phyloP scores from a whole-genome alignment of 2,113 vertebrate genomes.

The Caretta caretta region DNA sequence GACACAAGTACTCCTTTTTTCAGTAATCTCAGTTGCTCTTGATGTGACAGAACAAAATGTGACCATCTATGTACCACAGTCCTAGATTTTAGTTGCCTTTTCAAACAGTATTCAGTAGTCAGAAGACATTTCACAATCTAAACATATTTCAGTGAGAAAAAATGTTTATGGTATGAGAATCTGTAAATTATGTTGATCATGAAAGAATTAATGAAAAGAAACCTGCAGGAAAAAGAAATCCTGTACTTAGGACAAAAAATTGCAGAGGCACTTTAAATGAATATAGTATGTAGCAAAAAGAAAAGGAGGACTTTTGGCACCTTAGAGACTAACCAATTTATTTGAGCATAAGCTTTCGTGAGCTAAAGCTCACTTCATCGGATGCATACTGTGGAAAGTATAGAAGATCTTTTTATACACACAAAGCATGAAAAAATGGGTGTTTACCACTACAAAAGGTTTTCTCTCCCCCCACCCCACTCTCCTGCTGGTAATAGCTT shows the following conservation, averaged over 20 bases:
- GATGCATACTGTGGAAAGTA: too few relatives aligned
- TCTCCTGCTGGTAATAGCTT: too few relatives aligned
- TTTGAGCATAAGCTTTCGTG: too few relatives aligned
- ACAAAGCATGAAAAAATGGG: too few relatives aligned
- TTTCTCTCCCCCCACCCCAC: too few relatives aligned
- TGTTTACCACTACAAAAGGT: too few relatives aligned
- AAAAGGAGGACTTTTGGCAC: too few relatives aligned
- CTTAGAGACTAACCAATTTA: too few relatives aligned
- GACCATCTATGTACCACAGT: not conserved
- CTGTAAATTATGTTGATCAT: conserved; percentile 2
- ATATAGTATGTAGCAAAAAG: not conserved
- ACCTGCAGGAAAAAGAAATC: not conserved
- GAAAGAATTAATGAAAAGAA: not conserved
- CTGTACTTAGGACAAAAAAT: conserved; percentile 15
- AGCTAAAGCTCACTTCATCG: too few relatives aligned
- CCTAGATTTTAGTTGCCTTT: not conserved
- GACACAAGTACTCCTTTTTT: too few relatives aligned
- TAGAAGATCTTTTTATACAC: too few relatives aligned
- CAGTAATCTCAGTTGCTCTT: not conserved
- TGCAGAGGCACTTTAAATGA: not conserved
- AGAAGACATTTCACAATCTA: not conserved
- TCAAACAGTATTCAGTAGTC: not conserved
- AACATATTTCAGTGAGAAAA: conserved; percentile 5
- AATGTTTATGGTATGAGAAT: conserved; percentile 8
- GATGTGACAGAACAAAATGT: not conserved